Base-by-base conservation (phyloP, 2,888 invertebrate genomes). In the Mimachlamys varia region DNA sequence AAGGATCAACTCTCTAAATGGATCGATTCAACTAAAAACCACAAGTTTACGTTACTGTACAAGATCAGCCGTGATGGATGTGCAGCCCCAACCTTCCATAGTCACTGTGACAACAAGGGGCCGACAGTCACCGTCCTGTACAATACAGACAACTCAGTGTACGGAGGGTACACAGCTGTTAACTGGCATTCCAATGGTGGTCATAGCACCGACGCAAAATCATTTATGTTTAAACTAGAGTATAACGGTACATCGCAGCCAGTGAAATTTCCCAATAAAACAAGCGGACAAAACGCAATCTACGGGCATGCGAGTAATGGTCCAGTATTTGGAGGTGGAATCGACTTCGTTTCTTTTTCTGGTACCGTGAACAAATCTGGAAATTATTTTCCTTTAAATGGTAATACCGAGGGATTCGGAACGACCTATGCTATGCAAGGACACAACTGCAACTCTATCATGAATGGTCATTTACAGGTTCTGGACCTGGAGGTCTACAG, bases 71-170 rank as follows among this genome's bases (percentile, higher is more conserved):
- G n/a, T n/a, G n/a, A n/a, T n/a, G n/a, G n/a, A n/a, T n/a, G n/a
- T n/a, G n/a, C n/a, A n/a, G n/a, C n/a, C n/a, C n/a, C n/a, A n/a
- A n/a, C n/a, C n/a, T n/a, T n/a, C n/a, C n/a, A n/a, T n/a, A n/a
- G n/a, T n/a, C n/a, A n/a, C 76, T 94, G 94, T 89, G 91, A 94
- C 92, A 92, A 93, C 87, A 90, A 94, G 90, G 94, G 94, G 0
- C 92, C 94, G 0, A 94, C 93, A 7, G 92, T 94, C 0, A 92
- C 93, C 0, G 92, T 94, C 0, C 22, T 93, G 13, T 94, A 93
- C 88, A 93, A 94, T 90, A 92, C 92, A 0, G 49, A 91, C 19
- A 91, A 91, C 27, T 93, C 91, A 37, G 91, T 94, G 27, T 94
- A 90, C 89, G 94, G 94, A 0, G 94, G 93, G 0, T 94, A 91